Evolutionary conservation across 2,888 invertebrate species (phyloP).

Genomic region (Pachymerium ferrugineum): DNA sequence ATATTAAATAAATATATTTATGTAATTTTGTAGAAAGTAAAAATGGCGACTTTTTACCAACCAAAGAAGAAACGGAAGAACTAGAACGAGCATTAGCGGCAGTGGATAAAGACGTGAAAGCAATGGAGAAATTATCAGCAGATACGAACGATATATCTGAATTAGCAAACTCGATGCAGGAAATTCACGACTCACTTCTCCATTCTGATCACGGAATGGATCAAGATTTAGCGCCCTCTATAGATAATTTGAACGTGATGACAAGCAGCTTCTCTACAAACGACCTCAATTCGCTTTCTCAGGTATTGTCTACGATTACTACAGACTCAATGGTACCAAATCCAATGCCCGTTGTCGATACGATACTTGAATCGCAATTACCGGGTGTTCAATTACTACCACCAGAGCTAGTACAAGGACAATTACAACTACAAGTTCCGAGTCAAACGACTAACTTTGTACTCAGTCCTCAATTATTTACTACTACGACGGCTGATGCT

Average conservation of each 20-base stretch:
- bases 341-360: conserved; percentile 23
- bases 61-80: conserved; percentile 79
- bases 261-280: conserved; percentile 35
- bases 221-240: conserved; percentile 19
- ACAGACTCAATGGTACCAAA: conserved; percentile 28
- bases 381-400: not conserved
- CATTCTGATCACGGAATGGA: conserved; percentile 35
- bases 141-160: conserved; percentile 40
- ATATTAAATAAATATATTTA: not conserved
- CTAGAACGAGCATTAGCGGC: conserved; percentile 76
- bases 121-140: conserved; percentile 41
- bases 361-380: not conserved
- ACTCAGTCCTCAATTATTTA: conserved; percentile 29
- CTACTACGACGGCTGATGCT: not conserved
- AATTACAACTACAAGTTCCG: conserved; percentile 31
- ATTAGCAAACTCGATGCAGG: conserved; percentile 38
- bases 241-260: conserved; percentile 36
- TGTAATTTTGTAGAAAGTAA: conserved; percentile 55
- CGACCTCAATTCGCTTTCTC: conserved; percentile 36
- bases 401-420: conserved; percentile 30
- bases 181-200: conserved; percentile 34
- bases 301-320: conserved; percentile 35
- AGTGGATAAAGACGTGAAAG: conserved; percentile 55
- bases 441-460: conserved; percentile 27
- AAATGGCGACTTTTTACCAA: conserved; percentile 65